Percentiles rank a stretch among this genome's conserved stretches.
These are phyloP conservation scores for Phallusia fumigata DNA, from an alignment of 23 tunicate genomes.

Conservation along the genomic window DNA sequence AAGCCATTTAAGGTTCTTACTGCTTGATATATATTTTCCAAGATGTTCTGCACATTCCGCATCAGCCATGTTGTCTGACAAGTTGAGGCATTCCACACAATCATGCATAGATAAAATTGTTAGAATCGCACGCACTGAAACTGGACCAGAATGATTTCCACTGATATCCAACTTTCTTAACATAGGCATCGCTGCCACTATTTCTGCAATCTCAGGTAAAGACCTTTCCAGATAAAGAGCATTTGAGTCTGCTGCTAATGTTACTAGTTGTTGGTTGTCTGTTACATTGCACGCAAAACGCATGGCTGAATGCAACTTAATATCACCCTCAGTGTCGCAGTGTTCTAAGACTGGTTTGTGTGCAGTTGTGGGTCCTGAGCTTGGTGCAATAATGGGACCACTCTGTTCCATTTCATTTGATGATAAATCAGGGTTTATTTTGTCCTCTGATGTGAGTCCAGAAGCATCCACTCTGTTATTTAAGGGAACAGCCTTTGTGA, in stretches of 20 bases:
- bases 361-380: background rate
- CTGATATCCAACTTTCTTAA: slow-evolving; percentile 33
- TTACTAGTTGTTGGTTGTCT: background rate
- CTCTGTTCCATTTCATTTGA: background rate
- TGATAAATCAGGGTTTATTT: background rate
- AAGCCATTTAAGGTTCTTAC: slow-evolving; percentile 19
- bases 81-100: slow-evolving; percentile 31
- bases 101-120: slow-evolving; percentile 15
- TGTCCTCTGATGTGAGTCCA: background rate
- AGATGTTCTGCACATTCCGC: slow-evolving; percentile 62
- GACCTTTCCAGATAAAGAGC: slow-evolving; percentile 26
- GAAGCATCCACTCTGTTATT: background rate
- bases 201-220: background rate
- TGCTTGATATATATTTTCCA: slow-evolving; percentile 15
- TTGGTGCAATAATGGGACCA: background rate
- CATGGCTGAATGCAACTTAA: slow-evolving; percentile 10
- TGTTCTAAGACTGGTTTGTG: background rate
- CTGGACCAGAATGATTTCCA: slow-evolving; percentile 73
- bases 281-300: slow-evolving; percentile 15
- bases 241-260: slow-evolving; percentile 15
- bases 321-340: slow-evolving; percentile 14
- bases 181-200: background rate
- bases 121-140: slow-evolving; percentile 58
- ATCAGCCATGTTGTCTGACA: slow-evolving; percentile 74
- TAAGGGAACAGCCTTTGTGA: background rate